These are phyloP conservation scores for Gnathonemus longibarbis DNA, from an alignment of 2,113 vertebrate genomes.

Conservation along the genomic window DNA sequence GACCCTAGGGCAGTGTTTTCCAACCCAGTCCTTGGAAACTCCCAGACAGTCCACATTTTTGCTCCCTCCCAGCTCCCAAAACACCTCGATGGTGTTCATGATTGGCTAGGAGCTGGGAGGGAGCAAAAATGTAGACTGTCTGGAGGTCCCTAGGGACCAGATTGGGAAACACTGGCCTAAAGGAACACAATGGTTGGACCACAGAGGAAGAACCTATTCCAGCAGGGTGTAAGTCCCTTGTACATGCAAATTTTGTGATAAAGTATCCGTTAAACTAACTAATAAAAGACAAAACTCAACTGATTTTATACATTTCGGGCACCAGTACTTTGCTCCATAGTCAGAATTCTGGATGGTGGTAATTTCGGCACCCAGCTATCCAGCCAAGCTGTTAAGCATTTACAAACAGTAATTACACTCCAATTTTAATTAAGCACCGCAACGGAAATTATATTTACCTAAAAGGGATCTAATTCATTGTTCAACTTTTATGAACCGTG, in stretches of 20 bases:
- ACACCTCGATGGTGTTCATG: background rate
- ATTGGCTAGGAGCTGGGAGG: background rate
- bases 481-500: background rate
- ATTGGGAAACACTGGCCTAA: background rate
- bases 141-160: background rate
- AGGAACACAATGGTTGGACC: background rate
- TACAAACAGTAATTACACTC: slow-evolving; percentile 7
- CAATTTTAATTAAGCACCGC: slow-evolving; percentile 8
- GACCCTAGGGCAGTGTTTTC: background rate
- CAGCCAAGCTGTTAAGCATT: slow-evolving; percentile 4
- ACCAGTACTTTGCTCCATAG: background rate
- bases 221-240: background rate
- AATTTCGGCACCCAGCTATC: background rate
- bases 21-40: background rate
- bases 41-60: background rate
- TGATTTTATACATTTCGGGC: background rate
- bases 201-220: background rate
- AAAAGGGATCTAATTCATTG: background rate
- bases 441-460: background rate
- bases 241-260: background rate
- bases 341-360: background rate
- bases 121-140: background rate
- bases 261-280: background rate
- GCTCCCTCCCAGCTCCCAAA: background rate
- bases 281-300: background rate